Evolutionary conservation across 2,113 vertebrate species (phyloP), one percentile per base, ranked within the genome.

Genomic region (Notarius lentiginosus): DNA sequence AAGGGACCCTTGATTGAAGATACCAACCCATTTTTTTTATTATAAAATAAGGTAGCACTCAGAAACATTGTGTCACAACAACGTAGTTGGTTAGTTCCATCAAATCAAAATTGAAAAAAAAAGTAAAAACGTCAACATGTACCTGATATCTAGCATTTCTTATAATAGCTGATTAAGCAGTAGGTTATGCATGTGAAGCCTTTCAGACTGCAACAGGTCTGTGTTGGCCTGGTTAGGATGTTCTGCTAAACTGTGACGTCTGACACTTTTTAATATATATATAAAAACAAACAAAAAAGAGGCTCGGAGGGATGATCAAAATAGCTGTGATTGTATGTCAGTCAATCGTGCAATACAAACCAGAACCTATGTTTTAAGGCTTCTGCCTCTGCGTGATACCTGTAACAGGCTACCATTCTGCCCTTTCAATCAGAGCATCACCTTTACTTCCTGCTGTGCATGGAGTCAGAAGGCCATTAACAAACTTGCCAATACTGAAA

Each of bases 381-480:
- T 81, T 41, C 30, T 34, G 30, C 56, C 34, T 81, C 56, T 47
- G 30, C 2, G 10, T 61, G 79, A 61, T 4, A 11, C 56, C 56
- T 22, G 20, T 81, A 61, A 61, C 61, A 61, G 34, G 30, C 56
- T 56, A 80, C 27, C 30, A 41, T 80, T 80, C 55, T 80, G 79
- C 79, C 56, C 79, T 81, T 81, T 81, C 11, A 20, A 81, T 81
- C 79, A 81, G 55, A 79, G 79, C 30, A 81, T 1, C 56, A 81
- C 56, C 79, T 81, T 61, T 61, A 61, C 30, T 61, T 81, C 79
- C 79, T 81, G 79, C 79, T 81, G 79, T 61, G 79, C 34, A 56
- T 81, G 30, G 30, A 61, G 56, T 61, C 7, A 6, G 18, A 61
- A 81, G 79, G 56, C 30, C 34, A 81, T 81, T 81, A 61, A 61